Percentiles rank a stretch among this genome's conserved stretches.
These are phyloP conservation scores for Donacobius atricapilla DNA, from an alignment of 2,113 vertebrate species.

Conservation along the genomic window DNA sequence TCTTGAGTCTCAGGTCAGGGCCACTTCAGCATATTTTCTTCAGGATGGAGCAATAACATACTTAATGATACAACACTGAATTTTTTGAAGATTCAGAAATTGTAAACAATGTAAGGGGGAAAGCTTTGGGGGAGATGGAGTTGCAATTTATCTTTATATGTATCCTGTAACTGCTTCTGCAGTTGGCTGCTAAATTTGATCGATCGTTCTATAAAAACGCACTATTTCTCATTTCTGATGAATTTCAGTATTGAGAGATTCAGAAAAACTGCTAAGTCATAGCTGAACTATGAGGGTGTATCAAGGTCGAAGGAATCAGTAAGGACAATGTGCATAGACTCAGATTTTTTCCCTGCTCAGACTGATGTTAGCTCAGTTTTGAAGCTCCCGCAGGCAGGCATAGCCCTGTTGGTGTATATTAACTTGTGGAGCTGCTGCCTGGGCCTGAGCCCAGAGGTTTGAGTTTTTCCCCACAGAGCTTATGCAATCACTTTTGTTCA, in stretches of 20 bases:
- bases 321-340: background rate
- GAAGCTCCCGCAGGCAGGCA: background rate
- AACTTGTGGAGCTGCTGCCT: background rate
- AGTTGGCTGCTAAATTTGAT: background rate
- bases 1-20: slow-evolving; percentile 27
- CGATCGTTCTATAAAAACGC: background rate
- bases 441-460: background rate
- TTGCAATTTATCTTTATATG: background rate
- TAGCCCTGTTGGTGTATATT: background rate
- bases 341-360: background rate
- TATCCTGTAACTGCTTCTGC: background rate
- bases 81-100: background rate
- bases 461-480: background rate
- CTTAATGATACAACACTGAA: background rate
- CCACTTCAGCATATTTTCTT: slow-evolving; percentile 23
- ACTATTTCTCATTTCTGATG: background rate
- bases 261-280: background rate
- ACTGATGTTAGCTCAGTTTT: background rate
- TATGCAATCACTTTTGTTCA: background rate
- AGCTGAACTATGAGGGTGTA: background rate
- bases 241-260: background rate
- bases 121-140: background rate
- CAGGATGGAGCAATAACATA: slow-evolving; percentile 3
- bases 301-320: background rate
- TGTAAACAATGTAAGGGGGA: background rate